Conservation (phyloP, 2,888 invertebrate genomes). For the Anaspis maculata region DNA sequence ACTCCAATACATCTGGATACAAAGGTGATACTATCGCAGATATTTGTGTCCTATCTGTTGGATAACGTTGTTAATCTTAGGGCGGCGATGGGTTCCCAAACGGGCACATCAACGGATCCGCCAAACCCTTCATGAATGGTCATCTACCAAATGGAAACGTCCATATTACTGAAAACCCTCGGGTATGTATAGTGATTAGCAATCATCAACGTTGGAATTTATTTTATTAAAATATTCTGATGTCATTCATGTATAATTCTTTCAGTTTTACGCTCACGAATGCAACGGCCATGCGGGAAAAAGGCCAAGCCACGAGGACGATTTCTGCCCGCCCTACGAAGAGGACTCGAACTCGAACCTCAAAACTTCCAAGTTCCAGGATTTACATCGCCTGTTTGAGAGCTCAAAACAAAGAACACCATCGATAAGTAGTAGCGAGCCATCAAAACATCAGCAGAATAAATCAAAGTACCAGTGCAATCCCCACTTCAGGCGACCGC, state of each 20-base stretch:
- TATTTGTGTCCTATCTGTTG: slow-evolving; percentile 42
- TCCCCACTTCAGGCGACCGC: no score
- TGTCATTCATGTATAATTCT: neutral
- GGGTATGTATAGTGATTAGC: no score
- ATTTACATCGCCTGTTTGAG: slow-evolving; percentile 26
- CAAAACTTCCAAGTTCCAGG: slow-evolving; percentile 29
- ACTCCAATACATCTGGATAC: slow-evolving; percentile 45
- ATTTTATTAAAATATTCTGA: no score
- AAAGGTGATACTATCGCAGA: slow-evolving; percentile 40
- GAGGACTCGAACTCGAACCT: slow-evolving; percentile 36
- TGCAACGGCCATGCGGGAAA: slow-evolving; percentile 21
- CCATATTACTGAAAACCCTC: slow-evolving; percentile 61
- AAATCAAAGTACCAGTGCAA: slow-evolving; percentile 23
- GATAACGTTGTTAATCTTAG: slow-evolving; percentile 40
- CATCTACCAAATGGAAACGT: slow-evolving; percentile 51
- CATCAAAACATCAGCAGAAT: no score
- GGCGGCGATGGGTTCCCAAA: slow-evolving; percentile 44
- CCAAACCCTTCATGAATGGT: slow-evolving; percentile 44
- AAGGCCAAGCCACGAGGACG: slow-evolving; percentile 17
- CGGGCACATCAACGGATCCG: slow-evolving; percentile 44
- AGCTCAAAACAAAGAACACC: slow-evolving; percentile 15
- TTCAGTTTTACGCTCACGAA: slow-evolving; percentile 26
- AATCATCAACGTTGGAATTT: no score
- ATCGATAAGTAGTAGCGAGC: slow-evolving; percentile 13
- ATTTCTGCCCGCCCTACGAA: slow-evolving; percentile 14